phyloP scores from a whole-genome alignment of 92 coral and sea anemone species.

The Zoanthus gigantus region DNA sequence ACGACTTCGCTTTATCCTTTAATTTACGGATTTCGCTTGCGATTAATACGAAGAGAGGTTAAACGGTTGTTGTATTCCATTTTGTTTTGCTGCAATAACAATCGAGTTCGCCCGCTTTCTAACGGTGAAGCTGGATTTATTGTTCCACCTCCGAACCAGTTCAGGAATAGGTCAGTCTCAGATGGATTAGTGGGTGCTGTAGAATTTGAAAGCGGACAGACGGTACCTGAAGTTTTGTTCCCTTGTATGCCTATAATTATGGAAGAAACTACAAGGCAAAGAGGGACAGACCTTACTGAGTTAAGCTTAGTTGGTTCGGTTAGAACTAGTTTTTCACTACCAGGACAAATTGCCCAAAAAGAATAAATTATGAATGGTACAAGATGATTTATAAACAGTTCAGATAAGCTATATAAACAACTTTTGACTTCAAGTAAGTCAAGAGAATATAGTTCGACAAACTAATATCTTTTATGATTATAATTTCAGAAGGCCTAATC shows the following conservation, averaged over 20 bases:
- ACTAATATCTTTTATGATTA: not conserved
- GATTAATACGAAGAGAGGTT: slow-evolving; percentile 80
- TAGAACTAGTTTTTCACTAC: slow-evolving; percentile 29
- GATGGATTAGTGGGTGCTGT: slow-evolving; percentile 83
- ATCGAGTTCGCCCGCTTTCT: slow-evolving; percentile 75
- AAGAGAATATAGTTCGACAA: not conserved
- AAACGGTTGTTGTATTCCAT: slow-evolving; percentile 55
- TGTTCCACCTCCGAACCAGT: slow-evolving; percentile 69
- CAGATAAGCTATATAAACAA: not conserved
- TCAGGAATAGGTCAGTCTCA: slow-evolving; percentile 87
- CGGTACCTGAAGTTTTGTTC: slow-evolving; percentile 73
- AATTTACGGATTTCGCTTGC: slow-evolving; percentile 92
- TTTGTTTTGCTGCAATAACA: slow-evolving; percentile 51
- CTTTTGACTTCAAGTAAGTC: not conserved
- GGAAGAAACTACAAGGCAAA: slow-evolving; percentile 62
- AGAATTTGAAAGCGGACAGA: slow-evolving; percentile 64
- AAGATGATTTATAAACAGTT: not conserved
- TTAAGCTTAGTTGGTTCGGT: slow-evolving; percentile 69
- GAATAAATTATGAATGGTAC: not conserved
- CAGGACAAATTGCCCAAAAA: slow-evolving; percentile 58
- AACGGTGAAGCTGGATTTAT: slow-evolving; percentile 74
- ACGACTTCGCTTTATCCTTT: slow-evolving; percentile 79
- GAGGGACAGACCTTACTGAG: slow-evolving; percentile 69
- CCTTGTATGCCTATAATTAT: slow-evolving; percentile 71
- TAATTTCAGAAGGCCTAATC: no score